Conservation (phyloP, 2,797 vertebrate species). For the Geotrypetes seraphini region DNA sequence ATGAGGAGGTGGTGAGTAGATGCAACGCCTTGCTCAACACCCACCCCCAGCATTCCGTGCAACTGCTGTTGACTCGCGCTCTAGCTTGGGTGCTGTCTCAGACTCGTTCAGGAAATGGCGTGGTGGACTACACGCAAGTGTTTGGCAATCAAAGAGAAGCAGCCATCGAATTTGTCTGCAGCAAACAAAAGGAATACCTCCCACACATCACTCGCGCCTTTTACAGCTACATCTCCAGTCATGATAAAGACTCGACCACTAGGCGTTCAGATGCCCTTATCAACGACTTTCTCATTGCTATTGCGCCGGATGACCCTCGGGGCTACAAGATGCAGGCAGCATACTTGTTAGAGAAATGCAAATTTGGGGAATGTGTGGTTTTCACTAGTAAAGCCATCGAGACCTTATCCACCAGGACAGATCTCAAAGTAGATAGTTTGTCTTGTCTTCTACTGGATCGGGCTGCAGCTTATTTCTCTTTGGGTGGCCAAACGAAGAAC, state of each 20-base stretch:
- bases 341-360: constrained; percentile 47
- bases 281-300: constrained; percentile 49
- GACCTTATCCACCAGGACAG: not conserved
- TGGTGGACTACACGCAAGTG: constrained; percentile 66
- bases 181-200: constrained; percentile 65
- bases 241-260: not conserved
- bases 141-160: constrained; percentile 45
- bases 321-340: constrained; percentile 49
- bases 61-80: constrained; percentile 64
- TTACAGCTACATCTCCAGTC: constrained; percentile 15
- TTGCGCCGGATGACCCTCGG: constrained; percentile 46
- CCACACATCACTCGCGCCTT: constrained; percentile 54
- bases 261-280: constrained; percentile 3
- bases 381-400: constrained; percentile 50
- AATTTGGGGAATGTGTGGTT: constrained; percentile 57
- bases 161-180: constrained; percentile 46
- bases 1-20: constrained; percentile 53
- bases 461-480: constrained; percentile 67
- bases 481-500: constrained; percentile 46
- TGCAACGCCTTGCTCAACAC: constrained; percentile 55
- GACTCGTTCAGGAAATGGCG: constrained; percentile 25
- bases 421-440: constrained; percentile 27
- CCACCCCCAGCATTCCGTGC: constrained; percentile 12
- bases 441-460: constrained; percentile 58
- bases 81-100: constrained; percentile 66